Evolutionary conservation across 2,113 vertebrate species (phyloP).

Genomic region (Oreochromis niloticus): DNA sequence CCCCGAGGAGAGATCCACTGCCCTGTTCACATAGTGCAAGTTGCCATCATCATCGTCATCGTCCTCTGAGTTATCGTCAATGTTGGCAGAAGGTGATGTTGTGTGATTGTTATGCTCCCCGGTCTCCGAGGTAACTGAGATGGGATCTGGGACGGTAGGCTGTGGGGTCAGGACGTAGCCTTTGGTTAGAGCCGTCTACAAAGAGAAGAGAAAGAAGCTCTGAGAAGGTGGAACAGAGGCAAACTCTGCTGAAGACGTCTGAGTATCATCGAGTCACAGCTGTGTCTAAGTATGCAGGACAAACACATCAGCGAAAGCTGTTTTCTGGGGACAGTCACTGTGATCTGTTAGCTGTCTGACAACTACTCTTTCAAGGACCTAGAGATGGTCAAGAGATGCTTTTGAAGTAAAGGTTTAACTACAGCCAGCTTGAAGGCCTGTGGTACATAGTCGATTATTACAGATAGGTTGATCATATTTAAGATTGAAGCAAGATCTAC

Average conservation of each 20-base stretch:
- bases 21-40: constrained; percentile 14
- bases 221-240: background rate
- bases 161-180: background rate
- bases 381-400: background rate
- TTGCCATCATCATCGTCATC: background rate
- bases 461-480: background rate
- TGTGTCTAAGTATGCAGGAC: background rate
- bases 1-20: background rate
- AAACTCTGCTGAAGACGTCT: background rate
- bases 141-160: background rate
- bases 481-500: background rate
- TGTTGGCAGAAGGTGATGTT: background rate
- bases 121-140: background rate
- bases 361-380: background rate
- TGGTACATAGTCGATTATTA: fast-evolving
- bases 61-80: background rate
- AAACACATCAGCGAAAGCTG: background rate
- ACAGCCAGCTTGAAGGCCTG: background rate
- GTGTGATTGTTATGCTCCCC: background rate
- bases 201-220: background rate
- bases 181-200: background rate
- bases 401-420: background rate
- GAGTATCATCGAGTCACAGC: background rate
- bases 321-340: background rate
- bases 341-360: background rate